These are phyloP conservation scores for Pemphigus obesinymphae DNA, from an alignment of 1,140 invertebrate species.

Conservation along the genomic window DNA sequence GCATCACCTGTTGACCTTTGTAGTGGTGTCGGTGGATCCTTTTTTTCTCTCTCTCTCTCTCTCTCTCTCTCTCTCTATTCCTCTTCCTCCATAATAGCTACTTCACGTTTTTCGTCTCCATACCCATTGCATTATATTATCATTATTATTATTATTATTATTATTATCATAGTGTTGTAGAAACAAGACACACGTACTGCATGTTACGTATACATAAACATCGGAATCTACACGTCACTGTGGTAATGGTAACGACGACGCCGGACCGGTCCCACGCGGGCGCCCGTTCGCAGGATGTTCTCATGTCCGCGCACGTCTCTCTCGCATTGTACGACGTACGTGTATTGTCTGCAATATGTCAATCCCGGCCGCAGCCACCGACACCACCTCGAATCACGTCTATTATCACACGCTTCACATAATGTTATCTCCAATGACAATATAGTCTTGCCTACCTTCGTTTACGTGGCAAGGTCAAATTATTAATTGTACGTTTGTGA, in stretches of 20 bases:
- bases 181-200: not conserved
- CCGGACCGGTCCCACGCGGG: not conserved
- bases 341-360: slow-evolving; percentile 8
- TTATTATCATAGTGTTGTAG: not conserved
- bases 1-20: slow-evolving; percentile 38
- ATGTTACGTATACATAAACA: not conserved
- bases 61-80: not conserved
- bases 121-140: not conserved
- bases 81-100: not conserved
- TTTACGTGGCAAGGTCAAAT: not conserved
- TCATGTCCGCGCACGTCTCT: slow-evolving; percentile 6
- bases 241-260: not conserved
- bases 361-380: not conserved
- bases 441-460: no score
- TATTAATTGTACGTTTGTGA: no score
- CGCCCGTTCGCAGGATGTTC: slow-evolving; percentile 19
- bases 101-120: not conserved
- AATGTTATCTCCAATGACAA: no score
- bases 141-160: not conserved
- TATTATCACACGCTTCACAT: not conserved
- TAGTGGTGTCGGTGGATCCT: not conserved
- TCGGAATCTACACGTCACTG: not conserved
- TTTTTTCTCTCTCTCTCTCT: not conserved
- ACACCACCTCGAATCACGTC: not conserved
- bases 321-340: not conserved